phyloP scores from a whole-genome alignment of 2,113 vertebrate species.

The Leptocoma aspasia region DNA sequence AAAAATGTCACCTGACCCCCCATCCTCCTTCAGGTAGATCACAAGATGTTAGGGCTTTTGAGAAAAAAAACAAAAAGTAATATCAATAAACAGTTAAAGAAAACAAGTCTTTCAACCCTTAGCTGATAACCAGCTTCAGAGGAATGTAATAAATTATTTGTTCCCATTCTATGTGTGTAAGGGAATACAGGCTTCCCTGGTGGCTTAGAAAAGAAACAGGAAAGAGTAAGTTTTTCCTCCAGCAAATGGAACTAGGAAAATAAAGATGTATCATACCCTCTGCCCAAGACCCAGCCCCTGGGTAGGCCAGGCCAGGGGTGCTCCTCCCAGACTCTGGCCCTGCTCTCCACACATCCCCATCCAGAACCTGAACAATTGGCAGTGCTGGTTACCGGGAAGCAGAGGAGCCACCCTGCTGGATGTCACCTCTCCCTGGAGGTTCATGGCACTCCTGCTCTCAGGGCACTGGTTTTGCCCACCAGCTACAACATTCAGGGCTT shows the following conservation, averaged over 20 bases:
- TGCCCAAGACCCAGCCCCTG: background rate
- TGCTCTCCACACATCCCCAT: background rate
- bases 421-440: accelerated
- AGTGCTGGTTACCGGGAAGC: background rate
- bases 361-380: background rate
- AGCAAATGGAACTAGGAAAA: background rate
- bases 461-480: background rate
- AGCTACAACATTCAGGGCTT: background rate
- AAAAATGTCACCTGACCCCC: background rate
- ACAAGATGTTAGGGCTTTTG: background rate
- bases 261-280: background rate
- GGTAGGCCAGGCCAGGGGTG: background rate
- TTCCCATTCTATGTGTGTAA: background rate
- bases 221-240: background rate
- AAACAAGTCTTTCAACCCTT: background rate
- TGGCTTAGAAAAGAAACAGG: background rate
- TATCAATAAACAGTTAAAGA: background rate
- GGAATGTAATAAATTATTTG: background rate
- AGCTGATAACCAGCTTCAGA: background rate
- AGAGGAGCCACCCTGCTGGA: background rate
- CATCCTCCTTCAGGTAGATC: background rate
- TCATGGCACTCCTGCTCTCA: background rate
- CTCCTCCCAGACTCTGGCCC: no score
- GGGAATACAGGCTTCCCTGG: background rate
- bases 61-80: background rate